Conservation (phyloP, 2,888 invertebrate genomes). For the Anoplius nigerrimus region DNA sequence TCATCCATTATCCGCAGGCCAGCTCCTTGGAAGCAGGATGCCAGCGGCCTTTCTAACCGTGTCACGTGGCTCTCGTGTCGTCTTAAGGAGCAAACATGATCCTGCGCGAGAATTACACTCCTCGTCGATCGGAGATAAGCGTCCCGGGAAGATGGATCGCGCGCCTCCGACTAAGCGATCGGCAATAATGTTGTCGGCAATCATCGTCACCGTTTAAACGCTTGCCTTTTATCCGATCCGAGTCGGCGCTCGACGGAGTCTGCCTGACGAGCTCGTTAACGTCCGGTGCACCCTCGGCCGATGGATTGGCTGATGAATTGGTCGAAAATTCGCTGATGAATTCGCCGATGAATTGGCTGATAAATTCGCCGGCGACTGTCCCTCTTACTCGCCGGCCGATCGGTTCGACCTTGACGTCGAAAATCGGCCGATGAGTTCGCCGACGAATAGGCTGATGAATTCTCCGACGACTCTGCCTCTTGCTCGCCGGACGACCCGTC, state of each 20-base stretch:
- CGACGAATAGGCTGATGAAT: conserved; percentile 10
- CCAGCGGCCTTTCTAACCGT: neutral
- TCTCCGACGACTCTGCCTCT: too few species aligned
- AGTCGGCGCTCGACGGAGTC: neutral
- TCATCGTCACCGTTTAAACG: conserved; percentile 4
- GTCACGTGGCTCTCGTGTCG: too few species aligned
- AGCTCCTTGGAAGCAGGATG: neutral
- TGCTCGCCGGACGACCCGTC: too few species aligned
- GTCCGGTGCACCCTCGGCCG: too few species aligned
- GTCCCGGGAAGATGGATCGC: conserved; percentile 3
- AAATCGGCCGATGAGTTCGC: neutral
- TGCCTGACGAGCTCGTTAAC: too few species aligned
- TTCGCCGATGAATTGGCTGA: too few species aligned
- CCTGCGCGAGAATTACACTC: conserved; percentile 1
- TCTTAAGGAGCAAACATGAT: too few species aligned
- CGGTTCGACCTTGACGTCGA: conserved; percentile 4
- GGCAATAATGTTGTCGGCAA: neutral
- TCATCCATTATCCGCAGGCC: neutral
- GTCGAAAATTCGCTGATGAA: too few species aligned
- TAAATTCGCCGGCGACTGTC: too few species aligned
- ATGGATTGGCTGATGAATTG: too few species aligned
- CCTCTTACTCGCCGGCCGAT: too few species aligned
- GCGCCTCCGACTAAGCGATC: neutral
- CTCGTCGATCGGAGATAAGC: neutral
- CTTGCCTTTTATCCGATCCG: neutral